These are phyloP conservation scores for Steatornis caripensis DNA, from an alignment of 2,113 vertebrate species.

Conservation along the genomic window DNA sequence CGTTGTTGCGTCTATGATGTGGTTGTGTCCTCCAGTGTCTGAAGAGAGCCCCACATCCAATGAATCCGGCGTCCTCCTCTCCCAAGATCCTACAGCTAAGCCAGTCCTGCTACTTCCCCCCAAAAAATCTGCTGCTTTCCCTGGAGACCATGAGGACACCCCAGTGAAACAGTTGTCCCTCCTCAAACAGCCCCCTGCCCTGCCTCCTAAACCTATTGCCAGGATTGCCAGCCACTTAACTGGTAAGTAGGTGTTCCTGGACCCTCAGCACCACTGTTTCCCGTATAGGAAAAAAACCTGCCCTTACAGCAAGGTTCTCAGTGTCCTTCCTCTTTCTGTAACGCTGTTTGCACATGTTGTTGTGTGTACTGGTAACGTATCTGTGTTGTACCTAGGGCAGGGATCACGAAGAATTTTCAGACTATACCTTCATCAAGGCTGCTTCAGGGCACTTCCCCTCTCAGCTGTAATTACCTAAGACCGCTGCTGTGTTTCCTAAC, in stretches of 20 bases:
- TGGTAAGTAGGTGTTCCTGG: conserved; percentile 79
- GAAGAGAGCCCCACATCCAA: conserved; percentile 88
- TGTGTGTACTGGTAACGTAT: neutral
- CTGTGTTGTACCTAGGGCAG: neutral
- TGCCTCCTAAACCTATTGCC: conserved; percentile 96
- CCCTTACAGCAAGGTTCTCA: neutral
- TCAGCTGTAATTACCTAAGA: neutral
- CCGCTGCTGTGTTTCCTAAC: neutral
- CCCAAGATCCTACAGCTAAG: conserved; percentile 91
- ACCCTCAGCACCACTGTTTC: neutral
- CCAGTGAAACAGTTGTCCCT: conserved; percentile 89
- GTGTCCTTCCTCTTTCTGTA: neutral
- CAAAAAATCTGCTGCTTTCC: conserved; percentile 89
- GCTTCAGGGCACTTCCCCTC: neutral
- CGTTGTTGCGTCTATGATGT: conserved; percentile 75
- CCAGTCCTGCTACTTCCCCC: conserved; percentile 86
- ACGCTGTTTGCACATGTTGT: neutral
- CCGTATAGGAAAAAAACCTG: conserved; percentile 22
- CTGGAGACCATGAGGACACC: conserved; percentile 89
- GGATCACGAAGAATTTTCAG: neutral
- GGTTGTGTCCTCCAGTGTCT: conserved; percentile 83
- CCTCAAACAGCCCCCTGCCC: conserved; percentile 96
- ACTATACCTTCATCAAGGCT: neutral
- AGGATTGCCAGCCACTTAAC: conserved; percentile 93
- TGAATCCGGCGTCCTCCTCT: conserved; percentile 82